These are phyloP conservation scores for Brachycybe producta DNA, from an alignment of 2,888 invertebrate species.

Conservation along the genomic window DNA sequence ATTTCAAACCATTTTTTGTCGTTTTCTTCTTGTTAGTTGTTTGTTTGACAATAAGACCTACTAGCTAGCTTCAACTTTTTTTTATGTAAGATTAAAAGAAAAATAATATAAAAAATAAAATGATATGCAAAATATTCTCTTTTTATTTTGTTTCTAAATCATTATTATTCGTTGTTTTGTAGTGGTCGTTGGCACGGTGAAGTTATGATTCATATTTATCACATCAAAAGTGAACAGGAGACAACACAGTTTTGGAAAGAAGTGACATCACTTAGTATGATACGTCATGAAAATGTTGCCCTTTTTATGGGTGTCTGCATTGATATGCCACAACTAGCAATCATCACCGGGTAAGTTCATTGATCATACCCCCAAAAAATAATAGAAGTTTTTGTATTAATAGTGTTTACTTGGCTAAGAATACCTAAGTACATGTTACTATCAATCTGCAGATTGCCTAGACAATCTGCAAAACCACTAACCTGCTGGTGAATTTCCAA, in stretches of 20 bases:
- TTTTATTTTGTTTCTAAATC: conserved; percentile 1
- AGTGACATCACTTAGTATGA: conserved; percentile 31
- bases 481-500: too few species aligned
- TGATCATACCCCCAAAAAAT: too few species aligned
- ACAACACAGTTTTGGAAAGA: conserved; percentile 24
- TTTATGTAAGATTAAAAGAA: too few species aligned
- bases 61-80: too few species aligned
- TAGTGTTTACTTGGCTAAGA: too few species aligned
- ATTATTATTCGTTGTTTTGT: conserved; percentile 9
- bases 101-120: background rate
- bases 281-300: conserved; percentile 35
- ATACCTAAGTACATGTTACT: too few species aligned
- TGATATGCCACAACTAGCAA: conserved; percentile 31
- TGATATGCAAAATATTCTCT: background rate
- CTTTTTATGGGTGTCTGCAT: conserved; percentile 36
- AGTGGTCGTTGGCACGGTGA: conserved; percentile 37
- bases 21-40: too few species aligned
- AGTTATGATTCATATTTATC: conserved; percentile 34
- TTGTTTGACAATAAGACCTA: too few species aligned
- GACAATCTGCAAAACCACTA: too few species aligned
- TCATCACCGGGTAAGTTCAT: conserved; percentile 34
- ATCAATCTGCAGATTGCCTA: too few species aligned
- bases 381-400: too few species aligned
- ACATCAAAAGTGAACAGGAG: conserved; percentile 21
- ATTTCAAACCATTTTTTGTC: too few species aligned